phyloP scores from a whole-genome alignment of 2,797 vertebrate species.

The Acanthurus leucopareius region DNA sequence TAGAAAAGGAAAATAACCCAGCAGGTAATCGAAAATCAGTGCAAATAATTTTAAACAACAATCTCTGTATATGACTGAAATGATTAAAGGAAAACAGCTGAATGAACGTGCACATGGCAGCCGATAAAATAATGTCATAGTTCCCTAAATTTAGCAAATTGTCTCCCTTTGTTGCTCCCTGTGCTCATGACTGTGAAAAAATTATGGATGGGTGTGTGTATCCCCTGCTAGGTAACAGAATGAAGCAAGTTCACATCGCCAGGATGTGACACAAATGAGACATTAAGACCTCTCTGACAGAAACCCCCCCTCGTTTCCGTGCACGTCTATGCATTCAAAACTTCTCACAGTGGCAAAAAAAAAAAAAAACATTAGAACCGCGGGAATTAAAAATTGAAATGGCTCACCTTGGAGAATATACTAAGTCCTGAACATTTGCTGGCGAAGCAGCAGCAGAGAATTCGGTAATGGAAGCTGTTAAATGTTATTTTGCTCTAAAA shows the following conservation, averaged over 20 bases:
- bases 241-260: conserved; percentile 41
- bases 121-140: background rate
- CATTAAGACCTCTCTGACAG: conserved; percentile 30
- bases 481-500: conserved; percentile 74
- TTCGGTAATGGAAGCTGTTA: conserved; percentile 74
- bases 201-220: conserved; percentile 22
- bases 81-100: background rate
- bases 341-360: conserved; percentile 18
- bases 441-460: conserved; percentile 58
- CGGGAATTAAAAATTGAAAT: conserved; percentile 56
- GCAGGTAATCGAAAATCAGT: conserved; percentile 3
- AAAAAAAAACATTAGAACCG: conserved; percentile 36
- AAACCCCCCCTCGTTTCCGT: conserved; percentile 23
- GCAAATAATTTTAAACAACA: background rate
- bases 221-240: conserved; percentile 31
- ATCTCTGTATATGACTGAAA: background rate
- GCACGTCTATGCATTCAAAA: conserved; percentile 2
- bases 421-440: conserved; percentile 47
- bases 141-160: background rate
- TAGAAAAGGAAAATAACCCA: background rate
- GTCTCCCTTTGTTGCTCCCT: background rate
- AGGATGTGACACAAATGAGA: conserved; percentile 32
- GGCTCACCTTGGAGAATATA: conserved; percentile 47
- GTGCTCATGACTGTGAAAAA: conserved; percentile 17
- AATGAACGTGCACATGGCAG: background rate